phyloP scores from a whole-genome alignment of 2,113 vertebrate species.

The Poecilia latipinna region DNA sequence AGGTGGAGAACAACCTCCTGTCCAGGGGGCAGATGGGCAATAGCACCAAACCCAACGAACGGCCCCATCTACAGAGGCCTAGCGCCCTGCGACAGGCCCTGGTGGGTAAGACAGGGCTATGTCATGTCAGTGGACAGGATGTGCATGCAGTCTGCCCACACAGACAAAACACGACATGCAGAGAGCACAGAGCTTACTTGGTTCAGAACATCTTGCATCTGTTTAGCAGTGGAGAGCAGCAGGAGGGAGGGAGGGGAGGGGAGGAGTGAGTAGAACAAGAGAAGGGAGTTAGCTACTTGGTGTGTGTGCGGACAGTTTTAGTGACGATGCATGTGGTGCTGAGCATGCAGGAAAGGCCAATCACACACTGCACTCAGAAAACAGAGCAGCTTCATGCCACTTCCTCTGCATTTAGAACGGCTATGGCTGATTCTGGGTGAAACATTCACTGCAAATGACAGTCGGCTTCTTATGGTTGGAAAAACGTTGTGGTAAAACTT shows the following conservation, averaged over 20 bases:
- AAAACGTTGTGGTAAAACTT: too few relatives aligned
- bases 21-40: constrained; percentile 1
- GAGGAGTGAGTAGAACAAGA: constrained; percentile 47
- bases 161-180: constrained; percentile 79
- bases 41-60: constrained; percentile 13
- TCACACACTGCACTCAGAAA: background rate
- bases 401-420: background rate
- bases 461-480: too few relatives aligned
- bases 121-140: constrained; percentile 56
- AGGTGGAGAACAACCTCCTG: background rate
- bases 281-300: constrained; percentile 44
- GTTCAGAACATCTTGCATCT: constrained; percentile 87
- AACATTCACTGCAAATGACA: too few relatives aligned
- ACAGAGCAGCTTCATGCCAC: background rate
- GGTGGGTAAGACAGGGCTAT: constrained; percentile 29
- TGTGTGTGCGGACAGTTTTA: background rate
- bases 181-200: constrained; percentile 82
- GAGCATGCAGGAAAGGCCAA: background rate
- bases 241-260: constrained; percentile 1
- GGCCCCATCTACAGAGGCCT: constrained; percentile 38
- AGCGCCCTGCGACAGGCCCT: constrained; percentile 20
- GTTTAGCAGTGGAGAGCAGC: constrained; percentile 62
- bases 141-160: constrained; percentile 69
- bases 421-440: too few relatives aligned
- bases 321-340: background rate